These are phyloP conservation scores for Marcusenius ussheri DNA, from an alignment of 2,113 vertebrate species.

Conservation along the genomic window DNA sequence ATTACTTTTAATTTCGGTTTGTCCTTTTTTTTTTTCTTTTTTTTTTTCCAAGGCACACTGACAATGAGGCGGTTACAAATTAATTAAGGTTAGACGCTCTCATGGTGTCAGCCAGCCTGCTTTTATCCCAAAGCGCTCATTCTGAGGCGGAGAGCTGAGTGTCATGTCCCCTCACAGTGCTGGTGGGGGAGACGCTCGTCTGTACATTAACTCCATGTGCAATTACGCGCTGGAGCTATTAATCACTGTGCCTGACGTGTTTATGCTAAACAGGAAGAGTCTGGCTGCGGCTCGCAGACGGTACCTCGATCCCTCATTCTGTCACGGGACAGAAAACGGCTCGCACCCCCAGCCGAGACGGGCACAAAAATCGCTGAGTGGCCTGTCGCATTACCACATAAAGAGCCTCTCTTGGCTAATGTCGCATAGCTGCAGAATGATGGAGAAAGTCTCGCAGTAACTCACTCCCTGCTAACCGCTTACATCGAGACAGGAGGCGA, in stretches of 20 bases:
- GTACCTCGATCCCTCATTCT: slow-evolving; percentile 17
- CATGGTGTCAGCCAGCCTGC: not conserved
- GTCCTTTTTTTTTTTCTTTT: not conserved
- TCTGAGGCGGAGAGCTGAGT: not conserved
- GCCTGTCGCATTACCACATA: not conserved
- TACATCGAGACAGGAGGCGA: not conserved
- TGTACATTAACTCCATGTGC: slow-evolving; percentile 16
- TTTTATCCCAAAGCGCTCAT: not conserved
- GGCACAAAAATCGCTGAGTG: not conserved
- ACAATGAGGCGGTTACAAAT: slow-evolving; percentile 4
- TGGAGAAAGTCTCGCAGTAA: not conserved
- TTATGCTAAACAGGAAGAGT: slow-evolving; percentile 13
- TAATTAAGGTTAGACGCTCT: slow-evolving; percentile 15
- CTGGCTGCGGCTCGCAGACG: not conserved
- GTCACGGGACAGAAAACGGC: slow-evolving; percentile 11
- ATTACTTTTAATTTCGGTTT: not conserved
- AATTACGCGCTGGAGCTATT: slow-evolving; percentile 13
- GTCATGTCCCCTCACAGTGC: not conserved
- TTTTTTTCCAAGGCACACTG: not conserved
- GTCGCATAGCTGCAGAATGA: not conserved
- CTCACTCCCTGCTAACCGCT: not conserved
- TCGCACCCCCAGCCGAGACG: not conserved
- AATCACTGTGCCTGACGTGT: slow-evolving; percentile 14
- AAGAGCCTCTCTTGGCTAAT: not conserved
- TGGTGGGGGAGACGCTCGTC: not conserved